phyloP scores from a whole-genome alignment of 1,140 invertebrate species.

The Neotoxoptera formosana region DNA sequence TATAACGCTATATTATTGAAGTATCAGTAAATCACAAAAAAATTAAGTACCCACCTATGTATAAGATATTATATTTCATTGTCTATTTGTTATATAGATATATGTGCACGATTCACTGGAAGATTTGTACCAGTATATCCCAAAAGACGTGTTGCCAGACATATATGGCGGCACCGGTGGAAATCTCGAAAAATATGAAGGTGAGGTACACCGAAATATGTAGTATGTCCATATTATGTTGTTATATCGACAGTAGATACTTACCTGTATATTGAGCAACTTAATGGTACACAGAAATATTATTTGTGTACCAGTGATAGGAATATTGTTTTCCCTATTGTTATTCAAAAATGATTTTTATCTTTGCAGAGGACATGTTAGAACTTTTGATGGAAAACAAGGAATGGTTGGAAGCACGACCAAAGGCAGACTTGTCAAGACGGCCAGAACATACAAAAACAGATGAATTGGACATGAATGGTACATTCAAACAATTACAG shows the following conservation, averaged over 20 bases:
- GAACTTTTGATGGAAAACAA: background rate
- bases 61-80: background rate
- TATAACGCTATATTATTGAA: background rate
- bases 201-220: background rate
- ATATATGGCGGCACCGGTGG: background rate
- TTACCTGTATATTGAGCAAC: background rate
- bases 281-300: background rate
- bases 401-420: slow-evolving; percentile 12
- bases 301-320: background rate
- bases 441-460: background rate
- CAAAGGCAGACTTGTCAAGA: slow-evolving; percentile 34
- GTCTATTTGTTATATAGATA: background rate
- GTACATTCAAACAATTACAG: slow-evolving; percentile 38
- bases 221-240: background rate
- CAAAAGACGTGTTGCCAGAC: slow-evolving; percentile 43
- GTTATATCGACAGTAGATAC: too few species aligned
- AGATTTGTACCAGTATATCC: background rate
- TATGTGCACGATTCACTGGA: slow-evolving; percentile 13
- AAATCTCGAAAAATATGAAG: slow-evolving; percentile 9
- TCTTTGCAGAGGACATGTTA: background rate
- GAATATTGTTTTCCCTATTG: background rate
- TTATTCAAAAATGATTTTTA: background rate
- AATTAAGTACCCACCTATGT: background rate
- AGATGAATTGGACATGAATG: slow-evolving; percentile 38
- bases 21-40: background rate